These are phyloP conservation scores for Orius laevigatus DNA, from an alignment of 1,140 invertebrate species.

Conservation along the genomic window DNA sequence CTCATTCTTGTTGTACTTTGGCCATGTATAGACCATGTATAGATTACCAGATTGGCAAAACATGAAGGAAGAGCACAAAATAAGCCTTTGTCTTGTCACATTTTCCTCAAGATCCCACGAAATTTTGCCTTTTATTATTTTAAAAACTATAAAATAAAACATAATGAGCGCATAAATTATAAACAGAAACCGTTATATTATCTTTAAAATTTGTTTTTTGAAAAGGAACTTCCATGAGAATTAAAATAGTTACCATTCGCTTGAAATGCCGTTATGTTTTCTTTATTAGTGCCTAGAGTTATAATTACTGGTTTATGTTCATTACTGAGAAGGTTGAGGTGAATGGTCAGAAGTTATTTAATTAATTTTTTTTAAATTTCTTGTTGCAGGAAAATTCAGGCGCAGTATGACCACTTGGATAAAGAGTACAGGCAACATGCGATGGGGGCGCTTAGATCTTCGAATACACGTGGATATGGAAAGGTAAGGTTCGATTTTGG, in stretches of 20 bases:
- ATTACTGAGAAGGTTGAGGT: too few species aligned
- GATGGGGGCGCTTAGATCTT: slow-evolving; percentile 42
- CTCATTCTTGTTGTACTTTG: too few species aligned
- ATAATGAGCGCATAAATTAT: background rate
- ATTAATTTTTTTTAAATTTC: slow-evolving; percentile 9
- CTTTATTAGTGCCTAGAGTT: too few species aligned
- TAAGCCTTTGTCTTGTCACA: too few species aligned
- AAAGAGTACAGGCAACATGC: slow-evolving; percentile 51
- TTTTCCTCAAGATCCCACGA: too few species aligned
- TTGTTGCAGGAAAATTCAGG: slow-evolving; percentile 47
- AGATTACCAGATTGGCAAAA: too few species aligned
- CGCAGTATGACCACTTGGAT: slow-evolving; percentile 51
- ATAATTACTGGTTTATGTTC: too few species aligned
- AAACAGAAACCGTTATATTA: background rate
- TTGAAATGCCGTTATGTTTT: background rate
- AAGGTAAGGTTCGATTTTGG: slow-evolving; percentile 34
- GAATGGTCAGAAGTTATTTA: too few species aligned
- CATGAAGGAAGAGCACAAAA: too few species aligned
- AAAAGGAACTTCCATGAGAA: background rate
- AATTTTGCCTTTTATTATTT: too few species aligned
- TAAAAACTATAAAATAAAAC: too few species aligned
- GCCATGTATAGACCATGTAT: too few species aligned
- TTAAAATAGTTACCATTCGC: background rate
- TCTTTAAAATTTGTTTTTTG: background rate
- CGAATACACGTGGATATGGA: slow-evolving; percentile 43